A percentile compares a stretch with the other conserved stretches of the same genome.
Conservation (phyloP, 1,140 invertebrate species). For the Melanaphis sacchari region DNA sequence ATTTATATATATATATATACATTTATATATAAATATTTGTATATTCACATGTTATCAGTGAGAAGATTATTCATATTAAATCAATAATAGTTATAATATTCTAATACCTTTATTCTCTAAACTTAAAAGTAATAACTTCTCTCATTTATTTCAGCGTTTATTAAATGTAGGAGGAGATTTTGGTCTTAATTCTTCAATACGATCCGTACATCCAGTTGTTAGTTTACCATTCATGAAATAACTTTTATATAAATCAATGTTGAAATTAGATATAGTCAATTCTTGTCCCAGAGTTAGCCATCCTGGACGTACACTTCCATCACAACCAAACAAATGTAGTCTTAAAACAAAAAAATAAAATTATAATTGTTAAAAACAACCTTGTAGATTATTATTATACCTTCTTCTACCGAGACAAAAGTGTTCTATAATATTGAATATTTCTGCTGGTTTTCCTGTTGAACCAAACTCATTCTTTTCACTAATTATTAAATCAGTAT, state of each 20-base stretch:
- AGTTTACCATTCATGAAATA: not conserved
- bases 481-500: not conserved
- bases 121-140: too few relatives aligned
- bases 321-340: not conserved
- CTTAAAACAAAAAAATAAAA: not conserved
- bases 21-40: too few relatives aligned
- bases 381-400: not conserved
- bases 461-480: not conserved
- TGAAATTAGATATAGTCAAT: not conserved
- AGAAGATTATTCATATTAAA: too few relatives aligned
- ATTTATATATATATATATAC: too few relatives aligned
- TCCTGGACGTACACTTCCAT: not conserved
- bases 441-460: not conserved
- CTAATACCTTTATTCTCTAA: too few relatives aligned
- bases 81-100: too few relatives aligned
- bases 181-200: not conserved
- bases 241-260: not conserved
- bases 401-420: not conserved
- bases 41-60: too few relatives aligned
- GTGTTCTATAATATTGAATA: not conserved
- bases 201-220: not conserved
- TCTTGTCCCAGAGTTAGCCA: not conserved
- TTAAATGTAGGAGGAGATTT: not conserved
- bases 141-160: too few relatives aligned
- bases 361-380: not conserved